Evolutionary conservation across 2,888 invertebrate species (phyloP), one percentile per base, ranked within the genome.

Genomic region (Callimorpha dominula): DNA sequence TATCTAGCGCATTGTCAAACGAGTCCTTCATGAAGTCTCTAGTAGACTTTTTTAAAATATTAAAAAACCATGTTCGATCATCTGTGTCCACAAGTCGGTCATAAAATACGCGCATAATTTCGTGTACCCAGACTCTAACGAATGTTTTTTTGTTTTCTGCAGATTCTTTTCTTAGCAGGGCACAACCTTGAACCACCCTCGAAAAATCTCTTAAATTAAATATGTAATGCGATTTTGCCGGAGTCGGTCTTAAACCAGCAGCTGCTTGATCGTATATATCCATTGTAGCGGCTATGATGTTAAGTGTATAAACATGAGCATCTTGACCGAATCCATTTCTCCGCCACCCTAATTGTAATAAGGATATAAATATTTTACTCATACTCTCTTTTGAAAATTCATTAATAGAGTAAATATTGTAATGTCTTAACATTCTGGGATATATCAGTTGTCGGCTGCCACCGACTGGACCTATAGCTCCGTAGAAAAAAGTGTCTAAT

Each of bases 401-500:
- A 88, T 98, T 98, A 69, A 99, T 98, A 0, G 98, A 97, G 87
- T 98, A 97, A 71, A 99, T 97, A 89, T 97, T 98, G 87, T 98
- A 99, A 91, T 99, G 99, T 20, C 98, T 96, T 46, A 99, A 92
- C 93, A 99, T 98, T 84, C 99, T 95, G 0, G 97, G 96, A 84
- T 98, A 99, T 70, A 99, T 97, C 83, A 98, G 97, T 88, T 99
- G 98, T 63, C 98, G 96, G 86, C 98, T 98, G n/a, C 99, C 99
- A 8, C 99, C 98, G 0, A 98, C 98, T n/a, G 98, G 97, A 1
- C 98, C 98, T 96, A 99, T 99, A 0, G 99, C 99, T 20, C 97
- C 97, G 68, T 99, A 95, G 84, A 99, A 97, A 83, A 98, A 96
- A 7, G 98, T 96, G 85, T 99, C 97, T 76, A 97, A 96, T 57